Conservation (phyloP, 2,113 vertebrate species). For the Athene noctua region DNA sequence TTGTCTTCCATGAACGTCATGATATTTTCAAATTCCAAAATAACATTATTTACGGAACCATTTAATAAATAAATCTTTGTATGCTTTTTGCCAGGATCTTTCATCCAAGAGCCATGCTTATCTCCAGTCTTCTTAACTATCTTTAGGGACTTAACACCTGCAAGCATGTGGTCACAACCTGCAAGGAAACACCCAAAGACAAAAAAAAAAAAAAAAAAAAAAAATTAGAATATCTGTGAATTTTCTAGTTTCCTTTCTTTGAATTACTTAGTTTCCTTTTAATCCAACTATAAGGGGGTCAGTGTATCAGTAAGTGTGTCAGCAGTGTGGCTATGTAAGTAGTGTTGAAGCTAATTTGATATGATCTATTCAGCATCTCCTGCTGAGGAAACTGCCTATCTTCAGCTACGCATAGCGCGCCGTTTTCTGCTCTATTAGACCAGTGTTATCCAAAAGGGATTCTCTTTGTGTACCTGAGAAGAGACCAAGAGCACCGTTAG, state of each 20-base stretch:
- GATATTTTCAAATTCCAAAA: constrained; percentile 83
- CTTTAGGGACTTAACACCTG: constrained; percentile 88
- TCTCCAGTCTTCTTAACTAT: constrained; percentile 85
- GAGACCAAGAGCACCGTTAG: background rate
- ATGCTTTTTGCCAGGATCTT: constrained; percentile 81
- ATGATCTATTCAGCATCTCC: background rate
- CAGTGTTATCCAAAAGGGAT: background rate
- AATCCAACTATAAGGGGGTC: background rate
- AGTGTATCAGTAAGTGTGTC: background rate
- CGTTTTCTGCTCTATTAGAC: background rate
- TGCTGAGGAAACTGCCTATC: background rate
- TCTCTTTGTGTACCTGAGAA: background rate
- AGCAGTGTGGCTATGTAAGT: background rate
- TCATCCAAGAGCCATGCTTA: constrained; percentile 86
- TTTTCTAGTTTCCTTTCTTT: background rate
- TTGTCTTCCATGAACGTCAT: constrained; percentile 78
- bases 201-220: background rate
- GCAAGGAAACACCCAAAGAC: constrained; percentile 20
- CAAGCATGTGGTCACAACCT: constrained; percentile 84
- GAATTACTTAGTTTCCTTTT: background rate
- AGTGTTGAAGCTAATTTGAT: background rate
- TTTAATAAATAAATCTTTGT: constrained; percentile 87
- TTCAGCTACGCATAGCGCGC: background rate
- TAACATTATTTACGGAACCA: constrained; percentile 77
- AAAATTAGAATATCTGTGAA: background rate